phyloP scores from a whole-genome alignment of 1,140 invertebrate species.

The Armadillidium nasatum region DNA sequence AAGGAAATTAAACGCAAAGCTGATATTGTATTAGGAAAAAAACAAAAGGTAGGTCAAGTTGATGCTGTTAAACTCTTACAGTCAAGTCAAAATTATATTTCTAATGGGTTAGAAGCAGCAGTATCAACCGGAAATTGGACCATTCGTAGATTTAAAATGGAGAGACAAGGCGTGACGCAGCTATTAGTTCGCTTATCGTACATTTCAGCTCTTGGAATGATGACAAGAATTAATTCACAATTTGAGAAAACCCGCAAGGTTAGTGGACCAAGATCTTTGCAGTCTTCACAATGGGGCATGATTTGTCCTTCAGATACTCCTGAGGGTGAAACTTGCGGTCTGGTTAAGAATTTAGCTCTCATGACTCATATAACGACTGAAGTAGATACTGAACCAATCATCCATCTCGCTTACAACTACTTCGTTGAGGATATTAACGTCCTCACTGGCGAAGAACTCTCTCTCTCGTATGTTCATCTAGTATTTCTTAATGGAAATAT shows the following conservation, averaged over 20 bases:
- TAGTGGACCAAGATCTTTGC: constrained; percentile 92
- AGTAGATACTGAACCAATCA: too few relatives aligned
- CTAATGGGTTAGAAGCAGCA: constrained; percentile 84
- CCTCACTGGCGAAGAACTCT: too few relatives aligned
- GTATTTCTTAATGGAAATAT: too few relatives aligned
- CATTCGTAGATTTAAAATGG: constrained; percentile 98
- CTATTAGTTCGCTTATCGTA: constrained; percentile 95
- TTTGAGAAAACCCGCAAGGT: constrained; percentile 99
- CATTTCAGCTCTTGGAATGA: too few relatives aligned
- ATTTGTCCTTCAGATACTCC: constrained; percentile 96
- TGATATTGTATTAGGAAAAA: constrained; percentile 87
- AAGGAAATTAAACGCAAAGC: constrained; percentile 82
- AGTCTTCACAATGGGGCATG: constrained; percentile 82
- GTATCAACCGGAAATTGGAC: constrained; percentile 98
- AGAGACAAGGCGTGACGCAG: constrained; percentile 94
- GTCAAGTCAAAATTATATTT: constrained; percentile 77
- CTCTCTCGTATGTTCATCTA: too few relatives aligned
- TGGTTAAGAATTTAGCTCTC: constrained; percentile 97
- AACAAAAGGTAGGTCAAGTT: constrained; percentile 91
- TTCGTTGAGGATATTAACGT: too few relatives aligned
- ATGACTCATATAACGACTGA: too few relatives aligned
- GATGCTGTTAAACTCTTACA: constrained; percentile 94
- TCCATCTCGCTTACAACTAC: too few relatives aligned
- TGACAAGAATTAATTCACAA: too few relatives aligned
- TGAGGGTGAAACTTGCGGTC: constrained; percentile 96